Evolutionary conservation across 92 coral and sea anemone genomes (phyloP).

Genomic region (Bergia puertoricense): DNA sequence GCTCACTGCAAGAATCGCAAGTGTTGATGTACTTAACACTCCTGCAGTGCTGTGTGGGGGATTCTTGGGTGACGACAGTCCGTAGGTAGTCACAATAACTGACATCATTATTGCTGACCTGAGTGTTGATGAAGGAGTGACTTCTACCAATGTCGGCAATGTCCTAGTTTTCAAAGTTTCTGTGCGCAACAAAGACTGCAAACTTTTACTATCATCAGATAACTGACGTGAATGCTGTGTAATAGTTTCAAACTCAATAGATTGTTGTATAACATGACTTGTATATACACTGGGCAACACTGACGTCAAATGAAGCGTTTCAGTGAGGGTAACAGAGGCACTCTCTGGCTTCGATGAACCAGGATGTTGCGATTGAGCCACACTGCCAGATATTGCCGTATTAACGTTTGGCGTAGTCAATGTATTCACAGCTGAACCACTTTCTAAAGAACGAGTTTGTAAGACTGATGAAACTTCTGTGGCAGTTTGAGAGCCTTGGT

Average conservation of each 20-base stretch:
- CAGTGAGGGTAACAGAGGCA: neutral
- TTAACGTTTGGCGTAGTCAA: neutral
- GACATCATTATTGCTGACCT: constrained; percentile 11
- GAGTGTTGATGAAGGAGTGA: neutral
- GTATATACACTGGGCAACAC: neutral
- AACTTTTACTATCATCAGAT: neutral
- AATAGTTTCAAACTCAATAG: neutral
- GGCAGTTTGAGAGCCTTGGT: neutral
- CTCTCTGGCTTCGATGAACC: neutral
- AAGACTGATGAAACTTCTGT: neutral
- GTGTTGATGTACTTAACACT: neutral
- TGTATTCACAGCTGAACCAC: neutral
- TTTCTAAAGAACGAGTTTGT: neutral
- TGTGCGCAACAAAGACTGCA: neutral
- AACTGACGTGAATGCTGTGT: neutral
- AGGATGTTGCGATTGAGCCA: neutral
- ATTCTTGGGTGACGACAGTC: neutral
- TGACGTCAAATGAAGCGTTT: neutral
- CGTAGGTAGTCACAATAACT: neutral
- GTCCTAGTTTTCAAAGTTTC: neutral
- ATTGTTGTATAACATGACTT: neutral
- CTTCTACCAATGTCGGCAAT: neutral
- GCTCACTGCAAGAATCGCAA: neutral
- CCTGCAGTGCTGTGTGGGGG: neutral
- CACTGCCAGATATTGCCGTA: neutral